Conservation (phyloP, 1,140 invertebrate species). For the Magallana ariakensis region DNA sequence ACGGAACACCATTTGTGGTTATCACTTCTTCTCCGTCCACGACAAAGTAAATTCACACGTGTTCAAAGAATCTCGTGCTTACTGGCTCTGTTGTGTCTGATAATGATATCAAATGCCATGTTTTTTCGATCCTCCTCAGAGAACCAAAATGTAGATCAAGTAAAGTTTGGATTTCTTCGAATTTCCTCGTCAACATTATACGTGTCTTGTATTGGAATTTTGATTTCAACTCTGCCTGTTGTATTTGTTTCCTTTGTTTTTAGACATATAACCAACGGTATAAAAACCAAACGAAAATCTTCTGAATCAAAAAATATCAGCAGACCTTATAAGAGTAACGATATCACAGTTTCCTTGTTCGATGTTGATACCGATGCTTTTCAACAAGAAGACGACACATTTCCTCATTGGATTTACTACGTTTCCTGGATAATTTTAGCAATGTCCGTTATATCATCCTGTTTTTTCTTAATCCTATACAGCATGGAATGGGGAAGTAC, state of each 20-base stretch:
- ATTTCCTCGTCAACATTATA: constrained; percentile 59
- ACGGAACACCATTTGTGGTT: constrained; percentile 81
- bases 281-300: too few species aligned
- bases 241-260: constrained; percentile 63
- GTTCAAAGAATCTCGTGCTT: constrained; percentile 79
- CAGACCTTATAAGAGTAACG: too few species aligned
- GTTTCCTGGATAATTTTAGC: constrained; percentile 66
- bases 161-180: constrained; percentile 50
- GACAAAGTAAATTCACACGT: constrained; percentile 79
- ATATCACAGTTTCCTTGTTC: not conserved
- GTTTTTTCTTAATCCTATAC: constrained; percentile 70
- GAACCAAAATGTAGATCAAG: constrained; percentile 13
- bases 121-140: constrained; percentile 68
- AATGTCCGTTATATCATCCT: constrained; percentile 52
- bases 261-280: constrained; percentile 33
- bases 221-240: constrained; percentile 56
- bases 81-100: constrained; percentile 79
- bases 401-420: constrained; percentile 64
- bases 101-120: constrained; percentile 80
- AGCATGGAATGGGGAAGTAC: constrained; percentile 72
- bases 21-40: constrained; percentile 79
- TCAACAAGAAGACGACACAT: constrained; percentile 37
- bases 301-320: too few species aligned
- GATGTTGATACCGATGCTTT: constrained; percentile 6
- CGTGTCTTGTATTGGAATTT: constrained; percentile 57